These are phyloP conservation scores for Cuculus canorus DNA, from an alignment of 2,797 vertebrate species.

Conservation along the genomic window DNA sequence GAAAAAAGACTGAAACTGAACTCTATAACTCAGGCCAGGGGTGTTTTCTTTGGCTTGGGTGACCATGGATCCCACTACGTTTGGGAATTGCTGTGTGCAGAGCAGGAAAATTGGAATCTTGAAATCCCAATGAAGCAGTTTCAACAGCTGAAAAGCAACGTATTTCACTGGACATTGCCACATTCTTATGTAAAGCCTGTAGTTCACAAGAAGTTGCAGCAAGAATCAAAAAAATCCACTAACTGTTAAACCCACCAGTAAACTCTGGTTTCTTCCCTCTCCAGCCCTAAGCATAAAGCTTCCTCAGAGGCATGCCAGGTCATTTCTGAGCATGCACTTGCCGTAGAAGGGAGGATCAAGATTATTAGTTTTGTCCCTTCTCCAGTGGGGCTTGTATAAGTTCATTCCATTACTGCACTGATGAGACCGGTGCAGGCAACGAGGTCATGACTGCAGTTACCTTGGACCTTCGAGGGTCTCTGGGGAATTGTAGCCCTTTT, in stretches of 20 bases:
- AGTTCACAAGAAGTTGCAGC: not conserved
- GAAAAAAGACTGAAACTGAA: not conserved
- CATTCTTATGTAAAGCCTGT: not conserved
- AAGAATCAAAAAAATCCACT: not conserved
- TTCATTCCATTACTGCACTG: constrained; percentile 1
- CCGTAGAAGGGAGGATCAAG: not conserved
- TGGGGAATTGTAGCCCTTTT: constrained; percentile 44
- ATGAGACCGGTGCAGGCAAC: not conserved
- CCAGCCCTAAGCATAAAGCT: not conserved
- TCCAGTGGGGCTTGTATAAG: constrained; percentile 14
- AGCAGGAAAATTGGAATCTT: not conserved
- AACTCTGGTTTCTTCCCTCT: not conserved
- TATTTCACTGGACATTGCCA: not conserved
- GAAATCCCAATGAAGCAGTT: not conserved
- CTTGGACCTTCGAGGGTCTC: constrained; percentile 55
- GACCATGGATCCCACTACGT: not conserved
- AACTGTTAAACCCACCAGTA: not conserved
- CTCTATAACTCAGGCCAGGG: not conserved
- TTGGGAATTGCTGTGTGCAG: not conserved
- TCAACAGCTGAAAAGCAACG: not conserved
- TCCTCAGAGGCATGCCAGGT: not conserved
- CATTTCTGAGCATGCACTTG: not conserved
- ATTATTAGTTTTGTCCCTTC: constrained; percentile 4
- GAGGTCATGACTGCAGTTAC: constrained; percentile 43
- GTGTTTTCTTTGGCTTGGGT: not conserved